A percentile compares a stretch with the other conserved stretches of the same genome.
phyloP scores from a whole-genome alignment of 2,888 invertebrate species.

The Deilephila elpenor region DNA sequence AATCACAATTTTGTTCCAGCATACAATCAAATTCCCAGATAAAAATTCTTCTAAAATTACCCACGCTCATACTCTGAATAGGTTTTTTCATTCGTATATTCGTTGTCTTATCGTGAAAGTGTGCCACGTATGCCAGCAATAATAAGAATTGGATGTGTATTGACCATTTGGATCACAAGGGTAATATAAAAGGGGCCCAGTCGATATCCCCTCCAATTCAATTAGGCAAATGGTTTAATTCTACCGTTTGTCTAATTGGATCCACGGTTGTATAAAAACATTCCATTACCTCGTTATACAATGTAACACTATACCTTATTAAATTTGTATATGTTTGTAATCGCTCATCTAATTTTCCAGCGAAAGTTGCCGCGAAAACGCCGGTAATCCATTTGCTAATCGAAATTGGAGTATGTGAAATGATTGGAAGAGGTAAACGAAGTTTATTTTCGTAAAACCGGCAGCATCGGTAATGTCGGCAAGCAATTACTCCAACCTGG shows the following conservation, averaged over 20 bases:
- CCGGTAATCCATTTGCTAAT: conserved; percentile 23
- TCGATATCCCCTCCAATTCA: conserved; percentile 31
- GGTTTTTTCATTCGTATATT: not conserved
- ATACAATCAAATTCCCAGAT: not conserved
- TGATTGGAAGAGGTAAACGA: conserved; percentile 43
- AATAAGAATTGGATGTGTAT: conserved; percentile 28
- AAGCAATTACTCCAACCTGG: conserved; percentile 56
- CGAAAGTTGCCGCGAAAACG: not conserved
- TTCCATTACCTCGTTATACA: conserved; percentile 12
- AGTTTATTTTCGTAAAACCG: conserved; percentile 35
- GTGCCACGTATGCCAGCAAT: conserved; percentile 22
- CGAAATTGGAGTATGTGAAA: conserved; percentile 31
- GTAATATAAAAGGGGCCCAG: conserved; percentile 31
- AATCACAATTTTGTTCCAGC: not conserved
- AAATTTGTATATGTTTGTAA: not conserved
- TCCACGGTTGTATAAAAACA: conserved; percentile 27
- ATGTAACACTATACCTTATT: not conserved
- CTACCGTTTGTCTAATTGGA: conserved; percentile 29
- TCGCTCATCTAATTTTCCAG: not conserved
- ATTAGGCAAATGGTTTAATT: conserved; percentile 32
- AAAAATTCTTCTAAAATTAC: not conserved
- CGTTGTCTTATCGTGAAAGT: not conserved
- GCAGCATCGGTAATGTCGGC: conserved; percentile 34
- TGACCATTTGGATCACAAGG: conserved; percentile 25
- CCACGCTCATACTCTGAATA: not conserved